Evolutionary conservation across 2,113 vertebrate genomes (phyloP).

Genomic region (Ascaphus truei): DNA sequence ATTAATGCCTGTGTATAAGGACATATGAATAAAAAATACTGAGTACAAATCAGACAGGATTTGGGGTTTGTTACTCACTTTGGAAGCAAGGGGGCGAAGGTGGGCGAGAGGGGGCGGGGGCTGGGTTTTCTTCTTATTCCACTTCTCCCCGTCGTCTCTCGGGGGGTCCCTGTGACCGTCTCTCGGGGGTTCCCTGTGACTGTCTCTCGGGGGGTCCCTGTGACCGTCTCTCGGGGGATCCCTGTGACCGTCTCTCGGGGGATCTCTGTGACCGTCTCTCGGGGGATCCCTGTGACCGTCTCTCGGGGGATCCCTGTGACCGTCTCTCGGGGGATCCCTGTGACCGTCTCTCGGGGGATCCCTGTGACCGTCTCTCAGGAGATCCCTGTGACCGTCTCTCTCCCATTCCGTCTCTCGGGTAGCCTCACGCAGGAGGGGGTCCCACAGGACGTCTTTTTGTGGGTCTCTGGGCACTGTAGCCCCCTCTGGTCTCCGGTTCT

Average conservation of each 20-base stretch:
- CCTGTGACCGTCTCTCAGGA: conserved; percentile 7
- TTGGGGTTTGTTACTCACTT: conserved; percentile 13
- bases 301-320: conserved; percentile 16
- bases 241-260: conserved; percentile 19
- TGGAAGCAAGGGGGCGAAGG: neutral
- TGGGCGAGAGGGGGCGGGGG: neutral
- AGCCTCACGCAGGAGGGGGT: conserved; percentile 7
- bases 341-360: conserved; percentile 23
- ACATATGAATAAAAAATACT: too few species aligned
- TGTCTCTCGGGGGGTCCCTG: neutral
- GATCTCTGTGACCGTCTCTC: conserved; percentile 17
- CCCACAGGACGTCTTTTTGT: conserved; percentile 23
- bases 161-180: conserved; percentile 1
- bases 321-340: conserved; percentile 1
- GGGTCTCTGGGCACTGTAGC: neutral
- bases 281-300: too few species aligned
- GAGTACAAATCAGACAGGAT: too few species aligned
- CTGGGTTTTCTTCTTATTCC: conserved; percentile 1
- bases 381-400: conserved; percentile 13
- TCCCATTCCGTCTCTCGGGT: conserved; percentile 20
- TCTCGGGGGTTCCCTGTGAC: conserved; percentile 20
- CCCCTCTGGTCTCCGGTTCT: conserved; percentile 23
- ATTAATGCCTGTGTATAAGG: too few species aligned
- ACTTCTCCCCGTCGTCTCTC: conserved; percentile 19
- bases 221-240: conserved; percentile 7